Percentiles rank a stretch among this genome's conserved stretches.
phyloP scores from a whole-genome alignment of 1,140 invertebrate genomes.

The Mercenaria mercenaria region DNA sequence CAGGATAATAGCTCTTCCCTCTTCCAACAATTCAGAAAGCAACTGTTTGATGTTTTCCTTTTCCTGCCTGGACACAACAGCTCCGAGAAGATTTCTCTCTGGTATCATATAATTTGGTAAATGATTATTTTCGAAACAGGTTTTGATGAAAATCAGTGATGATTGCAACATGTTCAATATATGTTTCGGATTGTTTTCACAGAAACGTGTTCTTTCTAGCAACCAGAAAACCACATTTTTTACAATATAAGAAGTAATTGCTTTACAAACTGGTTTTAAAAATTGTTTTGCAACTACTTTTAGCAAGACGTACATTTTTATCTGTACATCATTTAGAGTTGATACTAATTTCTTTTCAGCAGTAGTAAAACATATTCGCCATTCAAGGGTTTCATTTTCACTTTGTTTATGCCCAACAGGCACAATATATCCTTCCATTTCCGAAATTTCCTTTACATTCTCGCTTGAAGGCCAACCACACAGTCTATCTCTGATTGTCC shows the following conservation, averaged over 20 bases:
- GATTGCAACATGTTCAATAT: neutral
- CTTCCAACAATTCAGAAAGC: neutral
- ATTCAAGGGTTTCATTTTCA: neutral
- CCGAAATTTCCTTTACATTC: neutral
- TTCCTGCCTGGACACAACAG: neutral
- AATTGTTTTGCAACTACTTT: no score
- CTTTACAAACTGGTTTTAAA: neutral
- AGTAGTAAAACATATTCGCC: slow-evolving; percentile 21
- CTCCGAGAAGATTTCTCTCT: neutral
- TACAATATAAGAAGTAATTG: slow-evolving; percentile 13
- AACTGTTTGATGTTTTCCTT: neutral
- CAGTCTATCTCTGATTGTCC: neutral
- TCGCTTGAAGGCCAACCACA: neutral
- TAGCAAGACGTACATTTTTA: slow-evolving; percentile 28
- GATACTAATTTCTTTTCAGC: neutral
- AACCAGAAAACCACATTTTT: slow-evolving; percentile 47
- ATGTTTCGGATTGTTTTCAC: neutral
- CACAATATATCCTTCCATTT: neutral
- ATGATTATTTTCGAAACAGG: neutral
- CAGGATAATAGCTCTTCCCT: neutral
- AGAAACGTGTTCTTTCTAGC: neutral
- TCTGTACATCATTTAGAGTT: slow-evolving; percentile 25
- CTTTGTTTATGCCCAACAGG: neutral
- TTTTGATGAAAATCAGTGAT: no score
- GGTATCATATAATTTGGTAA: neutral